Evolutionary conservation across 2,797 vertebrate species (phyloP).

Genomic region (Lagorchestes hirsutus): DNA sequence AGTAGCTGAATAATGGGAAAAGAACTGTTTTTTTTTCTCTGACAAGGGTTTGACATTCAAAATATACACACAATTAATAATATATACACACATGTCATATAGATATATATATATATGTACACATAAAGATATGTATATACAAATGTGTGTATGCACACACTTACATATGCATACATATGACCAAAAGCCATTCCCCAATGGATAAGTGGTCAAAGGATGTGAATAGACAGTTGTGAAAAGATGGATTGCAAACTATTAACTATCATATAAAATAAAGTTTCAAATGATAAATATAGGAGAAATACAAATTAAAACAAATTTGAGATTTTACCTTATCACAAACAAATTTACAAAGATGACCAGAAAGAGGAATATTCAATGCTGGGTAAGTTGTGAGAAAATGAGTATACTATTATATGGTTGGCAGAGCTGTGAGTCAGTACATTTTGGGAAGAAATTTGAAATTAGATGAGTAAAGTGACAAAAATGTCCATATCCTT

Average conservation of each 20-base stretch:
- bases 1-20: neutral
- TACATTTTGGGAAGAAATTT: neutral
- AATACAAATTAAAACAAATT: neutral
- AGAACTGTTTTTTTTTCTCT: neutral
- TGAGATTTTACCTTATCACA: neutral
- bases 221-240: neutral
- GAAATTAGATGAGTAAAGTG: neutral
- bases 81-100: neutral
- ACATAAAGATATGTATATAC: too few species aligned
- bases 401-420: neutral
- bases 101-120: neutral
- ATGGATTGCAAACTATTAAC: neutral
- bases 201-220: neutral
- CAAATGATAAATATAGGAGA: neutral
- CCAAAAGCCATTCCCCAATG: neutral
- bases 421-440: neutral
- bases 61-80: neutral
- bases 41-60: neutral
- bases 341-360: neutral
- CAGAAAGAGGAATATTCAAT: neutral
- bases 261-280: neutral
- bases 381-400: neutral
- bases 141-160: neutral
- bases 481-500: neutral
- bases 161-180: neutral